A percentile compares a stretch with the other conserved stretches of the same genome.
phyloP scores from a whole-genome alignment of 1,140 invertebrate genomes.

The Dolichoris vasculosae region DNA sequence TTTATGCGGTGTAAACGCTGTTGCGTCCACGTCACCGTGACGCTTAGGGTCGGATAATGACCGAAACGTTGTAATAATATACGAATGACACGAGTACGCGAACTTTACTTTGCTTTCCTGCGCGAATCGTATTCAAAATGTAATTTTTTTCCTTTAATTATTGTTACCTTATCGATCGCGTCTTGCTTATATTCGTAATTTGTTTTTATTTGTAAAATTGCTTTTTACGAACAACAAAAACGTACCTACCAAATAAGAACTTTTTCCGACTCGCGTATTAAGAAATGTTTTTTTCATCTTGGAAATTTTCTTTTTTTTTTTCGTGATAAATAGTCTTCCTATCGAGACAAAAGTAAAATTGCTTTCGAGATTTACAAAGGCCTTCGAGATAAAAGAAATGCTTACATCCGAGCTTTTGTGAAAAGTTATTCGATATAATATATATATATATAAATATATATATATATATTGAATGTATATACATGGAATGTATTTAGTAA shows the following conservation, averaged over 20 bases:
- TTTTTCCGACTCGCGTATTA: not conserved
- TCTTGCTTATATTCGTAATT: not conserved
- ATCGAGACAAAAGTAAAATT: constrained; percentile 37
- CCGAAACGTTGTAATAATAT: constrained; percentile 63
- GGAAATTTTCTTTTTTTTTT: constrained; percentile 30
- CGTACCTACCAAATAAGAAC: not conserved
- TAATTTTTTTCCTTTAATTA: too few relatives aligned
- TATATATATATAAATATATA: too few relatives aligned
- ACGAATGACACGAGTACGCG: constrained; percentile 6
- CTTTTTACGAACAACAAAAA: not conserved
- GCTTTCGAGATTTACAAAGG: constrained; percentile 25
- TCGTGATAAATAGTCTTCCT: constrained; percentile 24
- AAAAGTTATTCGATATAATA: not conserved
- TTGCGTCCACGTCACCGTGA: constrained; percentile 55
- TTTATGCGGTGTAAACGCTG: constrained; percentile 64
- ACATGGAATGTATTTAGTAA: not conserved
- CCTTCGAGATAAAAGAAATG: not conserved
- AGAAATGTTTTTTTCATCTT: not conserved
- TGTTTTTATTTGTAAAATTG: not conserved
- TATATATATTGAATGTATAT: not conserved
- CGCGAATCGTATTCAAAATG: not conserved
- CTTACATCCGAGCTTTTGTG: not conserved
- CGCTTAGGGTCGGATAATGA: constrained; percentile 64
- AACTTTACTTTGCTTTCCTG: not conserved
- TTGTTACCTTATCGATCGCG: too few relatives aligned